Percentiles rank a stretch among this genome's conserved stretches.
phyloP scores from a whole-genome alignment of 2,113 vertebrate genomes.

The Calyptomena viridis region DNA sequence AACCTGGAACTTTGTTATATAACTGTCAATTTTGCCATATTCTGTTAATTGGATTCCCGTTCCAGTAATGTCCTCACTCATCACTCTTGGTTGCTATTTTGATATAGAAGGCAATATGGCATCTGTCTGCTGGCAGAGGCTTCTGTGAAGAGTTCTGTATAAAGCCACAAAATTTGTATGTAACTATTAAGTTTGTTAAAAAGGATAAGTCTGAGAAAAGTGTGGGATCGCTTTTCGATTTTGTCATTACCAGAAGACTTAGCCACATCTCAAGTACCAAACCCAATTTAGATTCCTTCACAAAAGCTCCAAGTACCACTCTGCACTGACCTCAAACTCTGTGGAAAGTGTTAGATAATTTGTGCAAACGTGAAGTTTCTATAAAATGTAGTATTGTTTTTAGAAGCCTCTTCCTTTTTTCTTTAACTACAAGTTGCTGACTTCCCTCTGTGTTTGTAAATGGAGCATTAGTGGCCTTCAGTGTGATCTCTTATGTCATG shows the following conservation, averaged over 20 bases:
- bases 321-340: not conserved
- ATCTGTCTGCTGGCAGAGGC: not conserved
- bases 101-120: not conserved
- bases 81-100: slow-evolving; percentile 13
- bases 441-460: not conserved
- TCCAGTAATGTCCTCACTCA: not conserved
- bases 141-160: not conserved
- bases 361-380: not conserved
- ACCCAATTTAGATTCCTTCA: not conserved
- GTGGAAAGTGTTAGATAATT: not conserved
- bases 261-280: not conserved
- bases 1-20: not conserved
- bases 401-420: not conserved
- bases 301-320: not conserved
- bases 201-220: not conserved
- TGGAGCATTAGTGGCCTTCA: not conserved
- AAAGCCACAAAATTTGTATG: not conserved
- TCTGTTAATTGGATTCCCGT: not conserved
- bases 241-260: not conserved
- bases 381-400: not conserved
- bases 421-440: not conserved
- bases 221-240: not conserved
- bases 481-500: slow-evolving; percentile 22
- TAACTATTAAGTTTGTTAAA: not conserved
- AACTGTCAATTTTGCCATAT: not conserved